Evolutionary conservation across 2,797 vertebrate species (phyloP).

Genomic region (Ctenosaura bakeri): DNA sequence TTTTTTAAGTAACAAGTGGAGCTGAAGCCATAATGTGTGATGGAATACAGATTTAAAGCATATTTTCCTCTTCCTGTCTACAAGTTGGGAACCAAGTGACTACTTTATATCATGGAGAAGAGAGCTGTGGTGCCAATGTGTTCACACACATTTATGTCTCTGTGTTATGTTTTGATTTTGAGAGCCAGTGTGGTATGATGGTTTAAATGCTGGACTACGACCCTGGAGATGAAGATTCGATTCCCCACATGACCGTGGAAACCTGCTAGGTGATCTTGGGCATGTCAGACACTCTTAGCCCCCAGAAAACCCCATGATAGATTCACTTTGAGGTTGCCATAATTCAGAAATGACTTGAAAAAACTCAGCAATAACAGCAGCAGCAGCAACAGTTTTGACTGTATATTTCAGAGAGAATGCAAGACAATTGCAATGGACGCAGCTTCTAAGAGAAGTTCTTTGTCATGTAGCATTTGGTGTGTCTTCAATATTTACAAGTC

Average conservation of each 20-base stretch:
- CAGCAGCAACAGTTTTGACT: neutral
- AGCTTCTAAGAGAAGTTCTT: slow-evolving; percentile 1
- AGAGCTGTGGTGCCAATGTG: neutral
- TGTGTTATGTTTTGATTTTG: too few species aligned
- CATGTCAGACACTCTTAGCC: too few species aligned
- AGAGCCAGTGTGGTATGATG: too few species aligned
- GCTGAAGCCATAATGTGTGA: neutral
- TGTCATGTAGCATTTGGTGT: neutral
- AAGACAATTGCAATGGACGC: neutral
- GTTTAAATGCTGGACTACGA: too few species aligned
- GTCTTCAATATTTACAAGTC: neutral
- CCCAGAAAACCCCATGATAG: too few species aligned
- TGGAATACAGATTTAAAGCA: neutral
- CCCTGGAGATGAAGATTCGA: too few species aligned
- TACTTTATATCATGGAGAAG: neutral
- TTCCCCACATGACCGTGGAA: too few species aligned
- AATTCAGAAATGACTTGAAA: too few species aligned
- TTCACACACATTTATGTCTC: too few species aligned
- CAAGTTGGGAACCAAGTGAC: neutral
- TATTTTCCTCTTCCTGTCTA: neutral
- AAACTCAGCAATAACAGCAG: too few species aligned
- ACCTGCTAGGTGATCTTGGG: too few species aligned
- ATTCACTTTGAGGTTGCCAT: too few species aligned
- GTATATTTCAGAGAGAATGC: neutral
- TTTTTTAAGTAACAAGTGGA: neutral